Conservation (phyloP, 2,113 vertebrate species). For the Pelobates fuscus region DNA sequence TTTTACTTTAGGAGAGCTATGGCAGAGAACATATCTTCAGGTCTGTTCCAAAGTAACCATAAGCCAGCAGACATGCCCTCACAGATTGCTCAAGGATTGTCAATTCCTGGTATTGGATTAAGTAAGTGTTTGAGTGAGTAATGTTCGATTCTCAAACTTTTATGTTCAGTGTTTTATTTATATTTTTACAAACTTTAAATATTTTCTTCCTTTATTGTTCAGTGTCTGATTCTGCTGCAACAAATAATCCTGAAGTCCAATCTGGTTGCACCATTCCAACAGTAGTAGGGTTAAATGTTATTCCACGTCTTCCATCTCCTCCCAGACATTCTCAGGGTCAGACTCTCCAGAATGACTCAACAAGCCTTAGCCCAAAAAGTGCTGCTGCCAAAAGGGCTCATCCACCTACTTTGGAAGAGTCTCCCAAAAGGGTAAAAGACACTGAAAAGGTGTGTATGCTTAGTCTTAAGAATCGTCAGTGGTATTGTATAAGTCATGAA, state of each 20-base stretch:
- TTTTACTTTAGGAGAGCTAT: slow-evolving; percentile 56
- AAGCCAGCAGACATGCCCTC: slow-evolving; percentile 57
- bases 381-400: slow-evolving; percentile 70
- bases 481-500: too few species aligned
- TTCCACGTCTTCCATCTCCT: slow-evolving; percentile 61
- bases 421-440: slow-evolving; percentile 73
- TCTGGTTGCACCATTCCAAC: slow-evolving; percentile 67
- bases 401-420: slow-evolving; percentile 71
- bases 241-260: slow-evolving; percentile 59
- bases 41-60: slow-evolving; percentile 63
- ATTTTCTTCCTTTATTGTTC: slow-evolving; percentile 23
- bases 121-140: slow-evolving; percentile 69
- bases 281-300: slow-evolving; percentile 64
- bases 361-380: slow-evolving; percentile 54
- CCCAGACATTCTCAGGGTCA: slow-evolving; percentile 69
- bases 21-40: slow-evolving; percentile 52
- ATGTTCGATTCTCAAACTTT: neutral
- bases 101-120: slow-evolving; percentile 74
- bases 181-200: neutral
- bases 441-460: slow-evolving; percentile 66
- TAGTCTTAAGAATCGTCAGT: too few species aligned
- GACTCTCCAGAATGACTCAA: slow-evolving; percentile 67
- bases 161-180: too few species aligned
- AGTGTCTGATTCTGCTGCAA: slow-evolving; percentile 62
- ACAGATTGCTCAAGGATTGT: slow-evolving; percentile 66